A percentile compares a stretch with the other conserved stretches of the same genome.
phyloP scores from a whole-genome alignment of 2,797 vertebrate species.

The Sorex maritimensis region DNA sequence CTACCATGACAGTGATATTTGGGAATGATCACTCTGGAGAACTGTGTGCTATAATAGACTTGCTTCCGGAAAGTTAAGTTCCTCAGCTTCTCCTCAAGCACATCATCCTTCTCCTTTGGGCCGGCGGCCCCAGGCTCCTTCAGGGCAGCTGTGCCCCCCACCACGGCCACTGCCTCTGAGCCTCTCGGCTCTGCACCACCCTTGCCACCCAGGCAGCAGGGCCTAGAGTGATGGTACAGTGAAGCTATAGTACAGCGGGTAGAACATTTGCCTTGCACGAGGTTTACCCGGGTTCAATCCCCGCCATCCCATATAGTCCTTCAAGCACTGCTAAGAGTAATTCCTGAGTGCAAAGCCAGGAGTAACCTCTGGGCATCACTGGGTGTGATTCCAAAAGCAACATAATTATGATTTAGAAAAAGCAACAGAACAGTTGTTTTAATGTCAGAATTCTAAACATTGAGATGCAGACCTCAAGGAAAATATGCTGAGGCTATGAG shows the following conservation, averaged over 20 bases:
- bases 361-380: too few species aligned
- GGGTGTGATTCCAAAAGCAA: too few species aligned
- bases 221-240: too few species aligned
- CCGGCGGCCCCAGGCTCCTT: constrained; percentile 88
- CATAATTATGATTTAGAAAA: neutral
- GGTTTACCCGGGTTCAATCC: too few species aligned
- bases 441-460: neutral
- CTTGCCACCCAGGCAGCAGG: constrained; percentile 90
- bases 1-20: too few species aligned
- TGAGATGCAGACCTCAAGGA: neutral
- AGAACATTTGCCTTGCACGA: too few species aligned
- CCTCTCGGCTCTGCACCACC: constrained; percentile 88
- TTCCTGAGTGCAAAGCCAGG: too few species aligned
- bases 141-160: constrained; percentile 81
- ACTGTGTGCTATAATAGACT: constrained; percentile 94
- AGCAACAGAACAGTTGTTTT: neutral
- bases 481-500: neutral
- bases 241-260: too few species aligned
- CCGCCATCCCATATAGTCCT: too few species aligned
- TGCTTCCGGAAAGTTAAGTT: constrained; percentile 98
- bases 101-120: constrained; percentile 93
- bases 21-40: too few species aligned
- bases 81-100: constrained; percentile 96
- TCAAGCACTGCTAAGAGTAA: too few species aligned
- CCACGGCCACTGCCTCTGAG: constrained; percentile 80